Percentiles rank a stretch among this genome's conserved stretches.
Conservation (phyloP, 2,888 invertebrate species). For the Eupsilia transversa region DNA sequence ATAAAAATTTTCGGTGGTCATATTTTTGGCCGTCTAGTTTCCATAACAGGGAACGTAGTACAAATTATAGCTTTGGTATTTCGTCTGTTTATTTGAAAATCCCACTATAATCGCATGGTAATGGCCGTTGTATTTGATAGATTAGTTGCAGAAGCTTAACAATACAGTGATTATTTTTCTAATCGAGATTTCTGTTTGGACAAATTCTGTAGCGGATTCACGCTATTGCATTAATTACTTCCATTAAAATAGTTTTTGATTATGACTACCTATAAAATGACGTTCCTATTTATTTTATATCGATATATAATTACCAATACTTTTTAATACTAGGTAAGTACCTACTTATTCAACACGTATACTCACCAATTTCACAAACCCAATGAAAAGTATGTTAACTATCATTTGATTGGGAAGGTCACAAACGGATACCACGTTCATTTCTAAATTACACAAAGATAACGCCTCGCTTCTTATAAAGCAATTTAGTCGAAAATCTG, state of each 20-base stretch:
- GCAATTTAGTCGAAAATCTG: constrained; percentile 75
- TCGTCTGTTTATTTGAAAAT: constrained; percentile 25
- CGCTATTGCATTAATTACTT: background rate
- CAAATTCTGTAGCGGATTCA: background rate
- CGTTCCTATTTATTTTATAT: background rate
- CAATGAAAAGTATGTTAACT: constrained; percentile 72
- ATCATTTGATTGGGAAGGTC: constrained; percentile 72
- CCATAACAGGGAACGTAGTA: constrained; percentile 33
- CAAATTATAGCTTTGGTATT: constrained; percentile 29
- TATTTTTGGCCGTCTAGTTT: constrained; percentile 51
- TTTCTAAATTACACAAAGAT: constrained; percentile 74
- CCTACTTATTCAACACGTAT: background rate
- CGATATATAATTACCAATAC: no score
- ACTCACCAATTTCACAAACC: constrained; percentile 70
- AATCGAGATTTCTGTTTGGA: background rate
- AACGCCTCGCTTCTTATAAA: constrained; percentile 77
- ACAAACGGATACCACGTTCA: constrained; percentile 67
- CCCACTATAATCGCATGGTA: background rate
- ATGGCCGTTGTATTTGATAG: background rate
- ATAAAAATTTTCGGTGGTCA: constrained; percentile 43
- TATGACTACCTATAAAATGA: no score
- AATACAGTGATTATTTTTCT: background rate
- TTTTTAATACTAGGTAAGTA: background rate
- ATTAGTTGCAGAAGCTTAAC: background rate
- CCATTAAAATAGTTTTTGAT: background rate